phyloP scores from a whole-genome alignment of 2,888 invertebrate genomes.

The Trichacis sp. region DNA sequence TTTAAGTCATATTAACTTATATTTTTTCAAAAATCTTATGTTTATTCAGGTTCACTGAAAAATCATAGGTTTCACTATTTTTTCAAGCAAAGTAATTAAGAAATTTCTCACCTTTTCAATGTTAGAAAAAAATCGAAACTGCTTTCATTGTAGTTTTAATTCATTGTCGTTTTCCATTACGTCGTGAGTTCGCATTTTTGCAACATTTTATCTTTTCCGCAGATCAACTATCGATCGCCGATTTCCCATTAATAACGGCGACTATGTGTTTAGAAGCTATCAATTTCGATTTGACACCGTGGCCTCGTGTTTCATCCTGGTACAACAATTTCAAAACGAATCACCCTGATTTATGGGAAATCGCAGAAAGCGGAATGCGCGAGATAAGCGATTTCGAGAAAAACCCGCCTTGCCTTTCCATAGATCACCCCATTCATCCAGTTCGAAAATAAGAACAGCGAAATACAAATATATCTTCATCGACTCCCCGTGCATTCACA shows the following conservation, averaged over 20 bases:
- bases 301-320: slow-evolving; percentile 75
- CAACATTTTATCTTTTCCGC: slow-evolving; percentile 32
- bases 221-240: slow-evolving; percentile 81
- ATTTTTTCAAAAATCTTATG: too few species aligned
- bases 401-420: slow-evolving; percentile 80
- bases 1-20: too few species aligned
- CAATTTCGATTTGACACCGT: slow-evolving; percentile 75
- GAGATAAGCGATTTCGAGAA: slow-evolving; percentile 77
- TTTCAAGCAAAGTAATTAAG: too few species aligned
- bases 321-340: slow-evolving; percentile 78
- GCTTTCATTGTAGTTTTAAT: too few species aligned
- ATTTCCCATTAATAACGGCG: slow-evolving; percentile 79
- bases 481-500: slow-evolving; percentile 14
- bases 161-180: too few species aligned
- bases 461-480: too few species aligned
- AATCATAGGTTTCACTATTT: too few species aligned
- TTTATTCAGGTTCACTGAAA: too few species aligned
- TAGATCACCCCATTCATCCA: slow-evolving; percentile 82
- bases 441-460: slow-evolving; percentile 69
- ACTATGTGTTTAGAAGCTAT: slow-evolving; percentile 82
- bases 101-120: too few species aligned
- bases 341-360: slow-evolving; percentile 78
- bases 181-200: too few species aligned
- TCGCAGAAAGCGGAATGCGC: slow-evolving; percentile 77
- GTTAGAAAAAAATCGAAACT: too few species aligned